Percentiles rank a stretch among this genome's conserved stretches.
These are phyloP conservation scores for Scyliorhinus canicula DNA, from an alignment of 2,797 vertebrate species.

Conservation along the genomic window DNA sequence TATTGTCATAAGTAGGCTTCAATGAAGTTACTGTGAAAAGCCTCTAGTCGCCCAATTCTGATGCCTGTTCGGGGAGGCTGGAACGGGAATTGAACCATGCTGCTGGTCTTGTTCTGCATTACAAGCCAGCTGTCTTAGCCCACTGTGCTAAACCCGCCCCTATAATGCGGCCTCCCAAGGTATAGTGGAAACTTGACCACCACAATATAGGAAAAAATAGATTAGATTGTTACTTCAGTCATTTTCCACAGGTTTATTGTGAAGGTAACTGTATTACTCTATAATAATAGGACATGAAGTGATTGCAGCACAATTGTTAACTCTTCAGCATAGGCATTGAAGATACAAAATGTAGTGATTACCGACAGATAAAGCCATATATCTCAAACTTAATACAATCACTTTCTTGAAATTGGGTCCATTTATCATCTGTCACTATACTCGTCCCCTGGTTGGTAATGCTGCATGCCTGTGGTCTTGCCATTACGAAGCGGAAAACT, in stretches of 20 bases:
- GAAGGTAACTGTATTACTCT: not conserved
- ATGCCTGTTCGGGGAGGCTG: too few relatives aligned
- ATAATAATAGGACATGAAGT: not conserved
- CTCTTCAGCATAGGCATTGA: not conserved
- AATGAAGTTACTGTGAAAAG: too few relatives aligned
- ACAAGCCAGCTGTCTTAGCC: too few relatives aligned
- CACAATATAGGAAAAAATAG: not conserved
- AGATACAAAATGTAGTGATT: not conserved
- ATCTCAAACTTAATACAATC: not conserved
- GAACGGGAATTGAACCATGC: too few relatives aligned
- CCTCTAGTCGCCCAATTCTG: too few relatives aligned
- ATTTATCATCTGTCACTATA: not conserved
- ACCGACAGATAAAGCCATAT: not conserved
- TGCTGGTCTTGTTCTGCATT: too few relatives aligned
- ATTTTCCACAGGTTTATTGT: conserved; percentile 14
- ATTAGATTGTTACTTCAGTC: not conserved
- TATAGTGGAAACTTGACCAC: not conserved
- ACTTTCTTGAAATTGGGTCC: not conserved
- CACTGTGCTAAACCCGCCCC: too few relatives aligned
- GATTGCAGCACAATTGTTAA: not conserved
- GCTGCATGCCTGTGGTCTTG: not conserved
- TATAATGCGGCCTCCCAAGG: too few relatives aligned
- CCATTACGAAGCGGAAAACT: not conserved
- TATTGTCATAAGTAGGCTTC: too few relatives aligned
- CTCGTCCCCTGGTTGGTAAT: not conserved